Conservation (phyloP, 2,888 invertebrate genomes). For the Auanema freiburgensis region DNA sequence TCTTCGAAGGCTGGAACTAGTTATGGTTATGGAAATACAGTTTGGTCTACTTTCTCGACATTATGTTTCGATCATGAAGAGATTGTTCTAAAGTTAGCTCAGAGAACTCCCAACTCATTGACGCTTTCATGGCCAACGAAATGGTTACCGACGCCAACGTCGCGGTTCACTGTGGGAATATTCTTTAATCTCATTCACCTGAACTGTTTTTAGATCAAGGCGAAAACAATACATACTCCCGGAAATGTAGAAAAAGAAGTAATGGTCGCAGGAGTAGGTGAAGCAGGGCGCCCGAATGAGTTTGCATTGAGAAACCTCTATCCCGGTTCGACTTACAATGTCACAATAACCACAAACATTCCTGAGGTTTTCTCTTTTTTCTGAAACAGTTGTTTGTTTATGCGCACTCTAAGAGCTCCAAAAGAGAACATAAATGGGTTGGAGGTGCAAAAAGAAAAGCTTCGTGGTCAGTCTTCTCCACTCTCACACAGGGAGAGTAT, state of each 20-base stretch:
- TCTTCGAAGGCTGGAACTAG: conserved; percentile 41
- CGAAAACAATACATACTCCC: conserved; percentile 40
- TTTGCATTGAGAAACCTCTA: conserved; percentile 38
- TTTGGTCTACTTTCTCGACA: conserved; percentile 45
- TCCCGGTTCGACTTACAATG: conserved; percentile 47
- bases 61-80: conserved; percentile 24
- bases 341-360: conserved; percentile 36
- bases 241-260: conserved; percentile 46
- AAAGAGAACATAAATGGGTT: conserved; percentile 12
- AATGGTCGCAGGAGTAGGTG: conserved; percentile 35
- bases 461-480: conserved; percentile 47
- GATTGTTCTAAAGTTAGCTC: conserved; percentile 33
- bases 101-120: conserved; percentile 44
- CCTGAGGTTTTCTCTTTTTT: conserved; percentile 1
- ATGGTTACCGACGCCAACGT: conserved; percentile 36
- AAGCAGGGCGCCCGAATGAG: conserved; percentile 34
- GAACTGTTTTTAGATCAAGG: conserved; percentile 37
- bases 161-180: conserved; percentile 41
- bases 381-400: neutral
- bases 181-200: neutral
- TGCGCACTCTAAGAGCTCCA: neutral
- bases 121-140: conserved; percentile 45
- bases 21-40: conserved; percentile 49
- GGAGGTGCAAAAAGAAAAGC: conserved; percentile 25
- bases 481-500: conserved; percentile 40